Evolutionary conservation across 2,113 vertebrate species (phyloP).

Genomic region (Eretmochelys imbricata): DNA sequence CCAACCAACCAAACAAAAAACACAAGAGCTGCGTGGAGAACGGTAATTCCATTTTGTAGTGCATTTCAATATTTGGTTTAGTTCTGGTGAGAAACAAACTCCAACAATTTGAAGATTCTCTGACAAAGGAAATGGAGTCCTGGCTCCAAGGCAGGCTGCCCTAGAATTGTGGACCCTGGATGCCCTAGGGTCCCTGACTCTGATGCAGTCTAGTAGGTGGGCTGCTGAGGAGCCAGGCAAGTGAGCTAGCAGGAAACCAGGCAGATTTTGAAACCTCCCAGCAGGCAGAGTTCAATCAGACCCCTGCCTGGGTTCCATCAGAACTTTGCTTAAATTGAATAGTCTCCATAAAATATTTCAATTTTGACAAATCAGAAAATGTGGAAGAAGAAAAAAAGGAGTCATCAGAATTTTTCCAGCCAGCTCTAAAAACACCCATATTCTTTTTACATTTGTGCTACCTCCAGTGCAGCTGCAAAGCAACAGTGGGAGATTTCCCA

Average conservation of each 20-base stretch:
- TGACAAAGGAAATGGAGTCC: not conserved
- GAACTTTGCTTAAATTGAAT: not conserved
- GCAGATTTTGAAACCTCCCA: not conserved
- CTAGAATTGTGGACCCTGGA: not conserved
- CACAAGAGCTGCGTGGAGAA: not conserved
- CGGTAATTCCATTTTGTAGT: fast-evolving
- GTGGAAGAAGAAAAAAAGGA: not conserved
- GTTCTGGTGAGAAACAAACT: not conserved
- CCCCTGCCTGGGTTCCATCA: not conserved
- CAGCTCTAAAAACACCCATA: not conserved
- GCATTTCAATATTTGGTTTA: not conserved
- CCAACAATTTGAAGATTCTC: not conserved
- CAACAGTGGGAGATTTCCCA: not conserved
- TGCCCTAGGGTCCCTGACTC: not conserved
- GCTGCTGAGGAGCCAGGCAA: not conserved
- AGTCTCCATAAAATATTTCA: not conserved
- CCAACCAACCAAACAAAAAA: not conserved
- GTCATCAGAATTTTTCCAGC: not conserved
- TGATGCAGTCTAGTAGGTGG: not conserved
- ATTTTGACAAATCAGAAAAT: not conserved
- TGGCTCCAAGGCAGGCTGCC: not conserved
- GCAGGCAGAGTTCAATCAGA: not conserved
- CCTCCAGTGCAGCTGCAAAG: not conserved
- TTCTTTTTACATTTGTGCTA: not conserved
- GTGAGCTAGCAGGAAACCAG: not conserved